Evolutionary conservation across 2,888 invertebrate genomes (phyloP).

Genomic region (Heteromurus nitidus): DNA sequence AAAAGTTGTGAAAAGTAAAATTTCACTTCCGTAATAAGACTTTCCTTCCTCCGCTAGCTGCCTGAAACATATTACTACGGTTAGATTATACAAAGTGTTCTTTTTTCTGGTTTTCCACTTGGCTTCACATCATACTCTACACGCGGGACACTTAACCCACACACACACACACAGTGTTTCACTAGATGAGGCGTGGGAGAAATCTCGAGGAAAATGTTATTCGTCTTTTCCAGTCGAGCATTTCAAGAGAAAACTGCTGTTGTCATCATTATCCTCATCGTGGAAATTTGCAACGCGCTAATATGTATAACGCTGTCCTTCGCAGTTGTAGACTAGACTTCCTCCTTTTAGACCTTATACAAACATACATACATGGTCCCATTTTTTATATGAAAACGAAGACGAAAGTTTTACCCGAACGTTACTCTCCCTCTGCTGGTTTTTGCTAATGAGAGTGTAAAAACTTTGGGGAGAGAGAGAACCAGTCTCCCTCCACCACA

Average conservation of each 20-base stretch:
- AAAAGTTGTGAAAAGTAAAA: constrained; percentile 34
- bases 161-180: too few species aligned
- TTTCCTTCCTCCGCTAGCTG: too few species aligned
- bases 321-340: neutral
- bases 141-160: too few species aligned
- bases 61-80: too few species aligned
- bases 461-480: constrained; percentile 57
- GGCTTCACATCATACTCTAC: too few species aligned
- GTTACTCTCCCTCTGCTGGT: constrained; percentile 10
- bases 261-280: constrained; percentile 45
- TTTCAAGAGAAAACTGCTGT: constrained; percentile 22
- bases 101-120: too few species aligned
- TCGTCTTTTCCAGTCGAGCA: neutral
- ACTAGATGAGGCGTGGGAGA: neutral
- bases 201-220: neutral
- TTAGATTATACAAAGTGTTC: neutral
- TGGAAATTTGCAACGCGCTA: neutral
- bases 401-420: neutral
- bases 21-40: neutral
- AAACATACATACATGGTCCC: neutral
- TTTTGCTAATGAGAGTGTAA: constrained; percentile 63
- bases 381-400: neutral
- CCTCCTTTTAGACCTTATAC: neutral
- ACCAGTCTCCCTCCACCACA: constrained; percentile 39
- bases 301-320: neutral